phyloP scores from a whole-genome alignment of 2,113 vertebrate species.

The Puffinus mauretanicus region DNA sequence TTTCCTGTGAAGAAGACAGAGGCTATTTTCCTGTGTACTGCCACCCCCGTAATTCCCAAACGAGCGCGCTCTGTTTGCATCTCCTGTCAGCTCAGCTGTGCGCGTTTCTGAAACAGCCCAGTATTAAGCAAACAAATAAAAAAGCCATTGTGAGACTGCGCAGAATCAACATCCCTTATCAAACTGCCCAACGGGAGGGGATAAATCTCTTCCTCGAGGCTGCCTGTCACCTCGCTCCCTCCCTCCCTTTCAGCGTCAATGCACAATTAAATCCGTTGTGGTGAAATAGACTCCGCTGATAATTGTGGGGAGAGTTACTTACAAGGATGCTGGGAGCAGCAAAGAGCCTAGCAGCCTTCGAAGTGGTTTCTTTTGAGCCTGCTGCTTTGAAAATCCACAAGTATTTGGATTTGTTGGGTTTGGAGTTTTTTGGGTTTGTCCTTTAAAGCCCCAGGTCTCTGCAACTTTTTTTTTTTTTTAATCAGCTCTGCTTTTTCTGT shows the following conservation, averaged over 20 bases:
- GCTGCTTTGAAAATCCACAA: neutral
- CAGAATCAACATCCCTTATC: constrained; percentile 69
- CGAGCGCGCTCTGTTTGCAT: constrained; percentile 20
- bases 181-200: constrained; percentile 35
- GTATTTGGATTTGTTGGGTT: neutral
- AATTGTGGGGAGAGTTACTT: constrained; percentile 22
- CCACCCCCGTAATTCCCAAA: constrained; percentile 80
- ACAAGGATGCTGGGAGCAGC: neutral
- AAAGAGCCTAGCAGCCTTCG: neutral
- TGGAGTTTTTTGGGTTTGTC: neutral
- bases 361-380: neutral
- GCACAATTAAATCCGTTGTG: constrained; percentile 43
- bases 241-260: neutral
- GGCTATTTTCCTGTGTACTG: constrained; percentile 64
- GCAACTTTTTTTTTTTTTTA: neutral
- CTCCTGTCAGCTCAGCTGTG: constrained; percentile 62
- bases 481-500: neutral
- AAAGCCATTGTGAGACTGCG: constrained; percentile 64
- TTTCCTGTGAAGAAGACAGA: constrained; percentile 74
- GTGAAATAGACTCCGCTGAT: constrained; percentile 3
- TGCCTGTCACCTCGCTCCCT: neutral
- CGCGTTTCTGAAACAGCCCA: constrained; percentile 43
- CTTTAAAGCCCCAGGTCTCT: neutral
- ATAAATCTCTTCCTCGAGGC: constrained; percentile 36
- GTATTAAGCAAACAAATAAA: constrained; percentile 74